Percentiles rank a stretch among this genome's conserved stretches.
phyloP scores from a whole-genome alignment of 2,113 vertebrate species.

The Scolopax mira region DNA sequence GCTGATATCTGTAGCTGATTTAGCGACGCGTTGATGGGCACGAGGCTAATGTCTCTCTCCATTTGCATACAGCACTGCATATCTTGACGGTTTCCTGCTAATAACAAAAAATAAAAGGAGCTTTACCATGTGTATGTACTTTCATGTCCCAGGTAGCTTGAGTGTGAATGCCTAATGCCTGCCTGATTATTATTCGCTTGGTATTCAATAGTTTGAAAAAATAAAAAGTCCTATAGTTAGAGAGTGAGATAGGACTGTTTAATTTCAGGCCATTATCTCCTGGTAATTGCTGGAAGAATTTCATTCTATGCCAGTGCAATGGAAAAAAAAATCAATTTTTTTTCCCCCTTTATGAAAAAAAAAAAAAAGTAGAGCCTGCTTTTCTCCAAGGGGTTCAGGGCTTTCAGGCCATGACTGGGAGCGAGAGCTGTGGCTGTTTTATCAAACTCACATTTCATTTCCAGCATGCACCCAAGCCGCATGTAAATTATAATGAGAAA shows the following conservation, averaged over 20 bases:
- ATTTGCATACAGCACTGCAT: neutral
- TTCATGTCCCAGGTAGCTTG: conserved; percentile 56
- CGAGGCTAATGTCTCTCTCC: neutral
- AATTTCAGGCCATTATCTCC: conserved; percentile 71
- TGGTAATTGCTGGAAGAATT: conserved; percentile 71
- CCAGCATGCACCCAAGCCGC: conserved; percentile 27
- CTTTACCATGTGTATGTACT: neutral
- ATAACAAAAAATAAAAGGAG: conserved; percentile 44
- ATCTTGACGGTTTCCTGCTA: neutral
- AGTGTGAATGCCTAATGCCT: conserved; percentile 48
- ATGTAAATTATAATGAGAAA: conserved; percentile 69
- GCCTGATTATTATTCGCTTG: conserved; percentile 61
- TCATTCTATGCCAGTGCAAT: conserved; percentile 46
- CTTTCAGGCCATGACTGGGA: conserved; percentile 52
- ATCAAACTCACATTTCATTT: conserved; percentile 62
- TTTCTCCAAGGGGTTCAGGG: conserved; percentile 50
- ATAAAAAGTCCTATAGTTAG: conserved; percentile 50
- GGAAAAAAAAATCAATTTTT: conserved; percentile 12
- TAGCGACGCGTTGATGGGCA: neutral
- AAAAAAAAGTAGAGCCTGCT: neutral
- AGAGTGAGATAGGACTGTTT: conserved; percentile 67
- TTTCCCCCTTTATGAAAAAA: neutral
- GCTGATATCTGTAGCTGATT: neutral
- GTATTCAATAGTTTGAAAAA: conserved; percentile 48
- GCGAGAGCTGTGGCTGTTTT: conserved; percentile 16